Base-by-base conservation (phyloP, 1,140 invertebrate genomes). In the Coptotermes formosanus region DNA sequence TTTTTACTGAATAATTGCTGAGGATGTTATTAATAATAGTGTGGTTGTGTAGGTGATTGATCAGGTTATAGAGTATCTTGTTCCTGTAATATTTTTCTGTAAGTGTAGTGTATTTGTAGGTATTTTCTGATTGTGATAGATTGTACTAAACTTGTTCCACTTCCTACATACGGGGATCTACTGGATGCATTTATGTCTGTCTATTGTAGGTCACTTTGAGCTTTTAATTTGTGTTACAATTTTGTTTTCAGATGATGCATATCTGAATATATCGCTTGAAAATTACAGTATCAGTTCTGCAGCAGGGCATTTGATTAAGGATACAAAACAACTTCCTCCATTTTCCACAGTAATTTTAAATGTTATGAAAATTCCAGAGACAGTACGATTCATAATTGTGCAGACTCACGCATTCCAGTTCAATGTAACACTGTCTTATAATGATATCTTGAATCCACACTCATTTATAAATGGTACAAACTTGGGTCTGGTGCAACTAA, bases 391-490 rank as follows among this genome's bases (percentile, higher is more conserved):
- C 90, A 90, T 95, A 52, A 90, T 96, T 83, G 90, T 95, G 83
- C 95, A 96, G 93, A 92, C 93, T 25, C 95, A 96, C 89, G 92
- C 92, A 82, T 93, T 94, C 87, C 86, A 92, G 25, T 89, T 92
- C 85, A 93, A 94, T 90, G 88, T 96, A 1, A 93, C 93, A 21
- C 87, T 96, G 55, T 93, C 93, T 52, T 93, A 94, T 86, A 91
- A 90, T 87, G 89, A 89, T 64, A 89, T 88, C 59, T 88, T 87
- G 7, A 88, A 85, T 55, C 87, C 87, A 81, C 90, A 91, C 82
- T 87, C 87, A 75, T 90, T 88, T 87, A 90, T 91, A 82, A 91
- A 89, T 83, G 95, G 95, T 14, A 92, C 92, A 12, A 95, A 96
- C 90, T 88, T 96, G 59, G 95, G 95, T 23, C 88, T 96, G 69